Conservation (phyloP, 2,113 vertebrate genomes). For the Pomatostomus ruficeps region DNA sequence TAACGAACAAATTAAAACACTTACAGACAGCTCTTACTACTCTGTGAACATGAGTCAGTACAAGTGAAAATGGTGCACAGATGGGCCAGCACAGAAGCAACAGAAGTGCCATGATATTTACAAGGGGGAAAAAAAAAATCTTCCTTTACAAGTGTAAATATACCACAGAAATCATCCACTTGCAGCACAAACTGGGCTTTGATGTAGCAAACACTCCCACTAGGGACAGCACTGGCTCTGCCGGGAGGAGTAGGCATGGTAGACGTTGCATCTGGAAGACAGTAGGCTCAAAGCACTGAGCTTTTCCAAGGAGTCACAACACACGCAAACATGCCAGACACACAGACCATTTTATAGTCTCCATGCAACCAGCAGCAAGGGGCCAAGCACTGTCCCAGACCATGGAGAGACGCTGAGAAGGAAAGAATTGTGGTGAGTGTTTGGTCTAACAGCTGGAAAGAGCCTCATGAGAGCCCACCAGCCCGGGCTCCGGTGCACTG, state of each 20-base stretch:
- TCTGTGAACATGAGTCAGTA: conserved; percentile 37
- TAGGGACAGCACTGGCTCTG: not conserved
- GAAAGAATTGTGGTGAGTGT: not conserved
- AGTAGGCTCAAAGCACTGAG: not conserved
- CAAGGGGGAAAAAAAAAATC: not conserved
- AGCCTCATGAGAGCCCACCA: accelerated
- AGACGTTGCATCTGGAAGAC: not conserved
- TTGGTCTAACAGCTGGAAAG: not conserved
- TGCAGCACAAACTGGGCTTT: conserved; percentile 2
- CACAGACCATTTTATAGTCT: not conserved
- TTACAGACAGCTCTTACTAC: not conserved
- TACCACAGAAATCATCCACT: conserved; percentile 19
- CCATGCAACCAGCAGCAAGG: not conserved
- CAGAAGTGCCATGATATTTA: conserved; percentile 52
- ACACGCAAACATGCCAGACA: not conserved
- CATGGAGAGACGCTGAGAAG: accelerated
- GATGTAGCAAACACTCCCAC: conserved; percentile 41
- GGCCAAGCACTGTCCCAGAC: not conserved
- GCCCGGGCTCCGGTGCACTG: not conserved
- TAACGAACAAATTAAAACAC: not conserved
- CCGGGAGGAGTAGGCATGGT: not conserved
- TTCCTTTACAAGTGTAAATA: conserved; percentile 56
- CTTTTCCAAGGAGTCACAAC: not conserved
- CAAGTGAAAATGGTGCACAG: conserved; percentile 55
- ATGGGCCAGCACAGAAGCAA: conserved; percentile 51